These are phyloP conservation scores for Lepidochrysops patricia DNA, from an alignment of 2,888 invertebrate genomes.

Conservation along the genomic window DNA sequence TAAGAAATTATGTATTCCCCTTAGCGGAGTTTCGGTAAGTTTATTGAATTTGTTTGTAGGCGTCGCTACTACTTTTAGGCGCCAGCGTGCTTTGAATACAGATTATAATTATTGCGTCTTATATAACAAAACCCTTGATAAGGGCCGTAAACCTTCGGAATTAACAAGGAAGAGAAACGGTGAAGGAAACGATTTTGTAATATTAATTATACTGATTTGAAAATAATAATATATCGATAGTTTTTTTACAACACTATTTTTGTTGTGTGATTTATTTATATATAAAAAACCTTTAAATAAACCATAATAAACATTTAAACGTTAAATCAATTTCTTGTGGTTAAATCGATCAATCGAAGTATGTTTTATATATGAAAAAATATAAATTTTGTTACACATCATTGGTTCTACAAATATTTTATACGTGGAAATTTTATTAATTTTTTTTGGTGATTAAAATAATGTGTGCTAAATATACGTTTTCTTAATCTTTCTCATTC, in stretches of 20 bases:
- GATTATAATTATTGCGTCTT: constrained; percentile 1
- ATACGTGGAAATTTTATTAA: no score
- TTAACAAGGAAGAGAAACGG: background rate
- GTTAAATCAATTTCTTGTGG: no score
- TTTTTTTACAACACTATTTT: background rate
- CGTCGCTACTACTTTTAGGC: constrained; percentile 61
- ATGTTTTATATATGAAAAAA: no score
- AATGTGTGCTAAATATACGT: no score
- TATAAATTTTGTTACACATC: no score
- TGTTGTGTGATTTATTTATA: no score
- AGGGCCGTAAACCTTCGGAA: background rate
- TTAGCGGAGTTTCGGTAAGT: constrained; percentile 65
- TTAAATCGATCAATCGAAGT: no score
- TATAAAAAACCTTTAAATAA: no score
- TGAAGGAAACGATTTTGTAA: background rate
- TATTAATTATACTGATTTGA: background rate
- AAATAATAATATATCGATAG: background rate
- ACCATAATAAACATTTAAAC: no score
- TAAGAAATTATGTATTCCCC: constrained; percentile 74
- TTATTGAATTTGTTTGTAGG: constrained; percentile 72
- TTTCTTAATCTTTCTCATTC: no score
- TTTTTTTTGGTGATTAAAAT: no score
- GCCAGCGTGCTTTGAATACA: constrained; percentile 57
- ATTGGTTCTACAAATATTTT: no score
- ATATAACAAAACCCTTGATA: background rate